phyloP scores from a whole-genome alignment of 2,888 invertebrate genomes.

The Rhagonycha lutea region DNA sequence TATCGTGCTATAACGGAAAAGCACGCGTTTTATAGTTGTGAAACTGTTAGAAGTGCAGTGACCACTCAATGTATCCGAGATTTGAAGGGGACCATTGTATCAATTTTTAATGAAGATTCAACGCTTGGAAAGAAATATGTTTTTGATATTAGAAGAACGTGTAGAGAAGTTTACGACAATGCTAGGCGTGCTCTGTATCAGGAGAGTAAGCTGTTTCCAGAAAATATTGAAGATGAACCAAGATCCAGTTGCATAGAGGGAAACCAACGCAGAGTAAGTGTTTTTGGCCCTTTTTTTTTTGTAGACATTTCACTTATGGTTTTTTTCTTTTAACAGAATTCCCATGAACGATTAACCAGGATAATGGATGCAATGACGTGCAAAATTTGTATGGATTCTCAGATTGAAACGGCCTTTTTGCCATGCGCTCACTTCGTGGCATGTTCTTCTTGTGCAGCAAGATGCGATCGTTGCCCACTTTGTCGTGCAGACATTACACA shows the following conservation, averaged over 20 bases:
- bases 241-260: conserved; percentile 40
- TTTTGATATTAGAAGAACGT: conserved; percentile 87
- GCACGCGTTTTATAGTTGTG: conserved; percentile 91
- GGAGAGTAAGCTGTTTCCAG: conserved; percentile 39
- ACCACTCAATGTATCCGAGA: conserved; percentile 88
- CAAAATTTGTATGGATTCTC: conserved; percentile 85
- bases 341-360: conserved; percentile 59
- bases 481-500: conserved; percentile 74
- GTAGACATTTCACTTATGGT: not conserved
- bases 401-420: conserved; percentile 81
- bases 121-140: conserved; percentile 87
- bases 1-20: conserved; percentile 89
- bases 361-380: conserved; percentile 76
- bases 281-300: not conserved
- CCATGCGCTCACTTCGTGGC: conserved; percentile 89
- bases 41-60: conserved; percentile 85
- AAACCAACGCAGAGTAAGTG: conserved; percentile 50
- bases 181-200: conserved; percentile 73
- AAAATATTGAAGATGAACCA: conserved; percentile 44
- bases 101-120: conserved; percentile 88
- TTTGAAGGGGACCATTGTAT: conserved; percentile 87
- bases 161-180: conserved; percentile 87
- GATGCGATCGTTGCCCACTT: conserved; percentile 75
- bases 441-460: conserved; percentile 75
- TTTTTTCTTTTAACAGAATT: conserved; percentile 52